A percentile compares a stretch with the other conserved stretches of the same genome.
These are phyloP conservation scores for Lasioglossum albipes DNA, from an alignment of 1,140 invertebrate species.

Conservation along the genomic window DNA sequence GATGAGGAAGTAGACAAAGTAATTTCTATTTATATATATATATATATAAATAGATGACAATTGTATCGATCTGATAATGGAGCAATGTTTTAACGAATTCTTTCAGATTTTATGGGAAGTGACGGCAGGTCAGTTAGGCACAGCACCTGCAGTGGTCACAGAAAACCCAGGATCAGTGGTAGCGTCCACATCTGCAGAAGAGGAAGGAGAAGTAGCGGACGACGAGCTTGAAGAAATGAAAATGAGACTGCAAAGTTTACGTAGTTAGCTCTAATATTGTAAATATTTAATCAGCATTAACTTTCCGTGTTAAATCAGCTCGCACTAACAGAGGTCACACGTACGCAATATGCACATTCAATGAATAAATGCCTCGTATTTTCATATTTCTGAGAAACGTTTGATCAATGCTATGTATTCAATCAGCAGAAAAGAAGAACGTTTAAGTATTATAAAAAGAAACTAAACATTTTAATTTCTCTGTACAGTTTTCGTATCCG, in stretches of 20 bases:
- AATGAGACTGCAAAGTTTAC: constrained; percentile 89
- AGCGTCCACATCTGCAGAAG: constrained; percentile 79
- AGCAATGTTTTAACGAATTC: not conserved
- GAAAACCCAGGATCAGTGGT: constrained; percentile 82
- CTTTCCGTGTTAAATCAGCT: constrained; percentile 38
- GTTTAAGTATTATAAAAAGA: constrained; percentile 19
- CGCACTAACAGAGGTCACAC: constrained; percentile 25
- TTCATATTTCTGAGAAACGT: not conserved
- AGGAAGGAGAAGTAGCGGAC: constrained; percentile 81
- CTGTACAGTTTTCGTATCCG: constrained; percentile 34
- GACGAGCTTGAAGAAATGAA: constrained; percentile 93
- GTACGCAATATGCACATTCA: constrained; percentile 33
- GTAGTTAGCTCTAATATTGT: constrained; percentile 83
- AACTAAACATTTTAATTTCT: constrained; percentile 27
- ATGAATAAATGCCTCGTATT: constrained; percentile 19
- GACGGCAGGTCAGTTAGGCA: constrained; percentile 94
- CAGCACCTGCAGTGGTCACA: constrained; percentile 89
- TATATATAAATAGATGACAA: not conserved
- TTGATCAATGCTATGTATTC: constrained; percentile 16
- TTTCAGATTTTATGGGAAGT: constrained; percentile 94
- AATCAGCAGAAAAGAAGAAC: constrained; percentile 6
- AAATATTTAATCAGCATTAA: constrained; percentile 48
- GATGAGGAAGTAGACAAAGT: constrained; percentile 96
- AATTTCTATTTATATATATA: constrained; percentile 44
- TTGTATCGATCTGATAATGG: not conserved